phyloP scores from a whole-genome alignment of 1,140 invertebrate genomes.

The Batillaria attramentaria region DNA sequence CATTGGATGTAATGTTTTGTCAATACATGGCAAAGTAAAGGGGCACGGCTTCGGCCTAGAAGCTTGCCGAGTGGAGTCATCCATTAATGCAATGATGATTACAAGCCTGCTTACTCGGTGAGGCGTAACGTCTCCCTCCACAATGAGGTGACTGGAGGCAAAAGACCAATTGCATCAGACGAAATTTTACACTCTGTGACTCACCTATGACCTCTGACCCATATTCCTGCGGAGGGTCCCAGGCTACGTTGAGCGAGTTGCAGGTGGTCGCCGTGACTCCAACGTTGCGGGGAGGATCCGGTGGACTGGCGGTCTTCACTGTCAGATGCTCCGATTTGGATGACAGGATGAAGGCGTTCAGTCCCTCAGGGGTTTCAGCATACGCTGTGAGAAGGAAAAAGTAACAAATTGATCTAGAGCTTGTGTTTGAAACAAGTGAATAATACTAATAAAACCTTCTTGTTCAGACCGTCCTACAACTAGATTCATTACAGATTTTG shows the following conservation, averaged over 20 bases:
- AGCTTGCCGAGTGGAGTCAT: no score
- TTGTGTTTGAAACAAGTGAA: no score
- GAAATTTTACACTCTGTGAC: slow-evolving; percentile 8
- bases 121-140: no score
- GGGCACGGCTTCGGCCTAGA: no score
- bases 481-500: no score
- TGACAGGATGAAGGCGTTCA: slow-evolving; percentile 66
- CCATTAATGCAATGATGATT: no score
- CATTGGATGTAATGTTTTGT: not conserved
- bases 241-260: slow-evolving; percentile 66
- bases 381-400: slow-evolving; percentile 23
- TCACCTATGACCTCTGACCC: slow-evolving; percentile 69
- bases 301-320: slow-evolving; percentile 69
- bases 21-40: not conserved
- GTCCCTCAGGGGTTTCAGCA: slow-evolving; percentile 50
- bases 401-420: no score
- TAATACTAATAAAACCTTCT: no score
- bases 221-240: slow-evolving; percentile 70
- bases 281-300: slow-evolving; percentile 68
- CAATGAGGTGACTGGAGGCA: no score
- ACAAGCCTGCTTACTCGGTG: no score
- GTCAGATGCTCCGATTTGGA: slow-evolving; percentile 67
- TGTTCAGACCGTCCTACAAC: no score
- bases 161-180: no score
- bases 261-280: slow-evolving; percentile 68